A percentile compares a stretch with the other conserved stretches of the same genome.
Evolutionary conservation across 2,888 invertebrate species (phyloP).

Genomic region (Eupithecia exiguata): DNA sequence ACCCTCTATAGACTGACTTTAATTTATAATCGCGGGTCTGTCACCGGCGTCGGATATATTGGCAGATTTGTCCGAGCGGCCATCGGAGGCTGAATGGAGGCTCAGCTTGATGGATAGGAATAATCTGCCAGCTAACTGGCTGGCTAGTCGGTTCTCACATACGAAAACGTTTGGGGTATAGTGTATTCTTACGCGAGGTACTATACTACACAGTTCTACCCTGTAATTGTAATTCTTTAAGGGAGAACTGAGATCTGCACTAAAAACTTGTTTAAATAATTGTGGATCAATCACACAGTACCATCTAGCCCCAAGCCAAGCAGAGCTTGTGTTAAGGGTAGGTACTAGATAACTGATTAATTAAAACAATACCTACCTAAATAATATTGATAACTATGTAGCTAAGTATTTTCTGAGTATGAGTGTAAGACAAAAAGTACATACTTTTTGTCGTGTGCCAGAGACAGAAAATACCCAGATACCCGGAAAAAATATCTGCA

Average conservation of each 20-base stretch:
- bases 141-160: not conserved
- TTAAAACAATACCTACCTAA: no score
- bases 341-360: no score
- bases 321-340: no score
- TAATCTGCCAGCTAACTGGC: not conserved
- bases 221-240: not conserved
- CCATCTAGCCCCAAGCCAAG: no score
- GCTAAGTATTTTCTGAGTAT: no score
- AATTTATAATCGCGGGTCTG: not conserved
- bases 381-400: no score
- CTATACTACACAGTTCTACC: no score
- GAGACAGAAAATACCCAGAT: no score
- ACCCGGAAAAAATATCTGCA: no score
- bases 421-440: no score
- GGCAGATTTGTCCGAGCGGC: not conserved
- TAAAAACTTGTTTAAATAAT: not conserved
- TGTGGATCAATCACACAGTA: no score
- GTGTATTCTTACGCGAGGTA: not conserved
- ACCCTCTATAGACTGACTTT: not conserved
- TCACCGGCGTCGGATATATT: not conserved
- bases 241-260: not conserved
- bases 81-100: not conserved
- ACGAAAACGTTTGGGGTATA: not conserved
- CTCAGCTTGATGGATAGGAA: constrained; percentile 3
- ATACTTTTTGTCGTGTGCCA: no score